phyloP scores from a whole-genome alignment of 2,888 invertebrate species.

The Lasioglossum vierecki region DNA sequence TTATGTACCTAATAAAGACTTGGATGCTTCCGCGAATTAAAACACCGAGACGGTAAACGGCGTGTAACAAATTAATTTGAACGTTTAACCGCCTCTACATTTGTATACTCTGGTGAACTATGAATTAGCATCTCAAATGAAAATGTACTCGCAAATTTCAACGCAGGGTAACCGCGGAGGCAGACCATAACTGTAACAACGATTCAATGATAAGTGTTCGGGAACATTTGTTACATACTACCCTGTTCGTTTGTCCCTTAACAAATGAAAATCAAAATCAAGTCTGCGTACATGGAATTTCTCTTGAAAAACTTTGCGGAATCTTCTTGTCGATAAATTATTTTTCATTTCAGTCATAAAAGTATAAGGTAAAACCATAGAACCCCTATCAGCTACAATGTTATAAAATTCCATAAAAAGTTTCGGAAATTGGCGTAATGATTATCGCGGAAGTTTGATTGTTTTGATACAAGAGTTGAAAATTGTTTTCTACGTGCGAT shows the following conservation, averaged over 20 bases:
- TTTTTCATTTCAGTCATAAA: not conserved
- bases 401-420: not conserved
- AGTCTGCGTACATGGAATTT: not conserved
- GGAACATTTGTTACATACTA: not conserved
- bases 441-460: not conserved
- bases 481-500: not conserved
- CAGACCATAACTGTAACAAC: not conserved
- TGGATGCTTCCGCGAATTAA: not conserved
- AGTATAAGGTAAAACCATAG: not conserved
- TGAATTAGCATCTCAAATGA: not conserved
- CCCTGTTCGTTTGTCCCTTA: not conserved
- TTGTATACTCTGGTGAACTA: not conserved
- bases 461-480: not conserved
- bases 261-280: not conserved
- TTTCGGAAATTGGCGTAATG: not conserved
- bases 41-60: not conserved
- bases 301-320: not conserved
- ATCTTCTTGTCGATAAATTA: too few species aligned
- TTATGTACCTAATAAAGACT: not conserved
- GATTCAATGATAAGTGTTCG: not conserved
- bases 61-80: slow-evolving; percentile 3
- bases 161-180: not conserved
- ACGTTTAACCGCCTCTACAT: not conserved
- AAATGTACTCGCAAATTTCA: not conserved
- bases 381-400: not conserved